Evolutionary conservation across 2,113 vertebrate species (phyloP).

Genomic region (Speoplatyrhinus poulsoni): DNA sequence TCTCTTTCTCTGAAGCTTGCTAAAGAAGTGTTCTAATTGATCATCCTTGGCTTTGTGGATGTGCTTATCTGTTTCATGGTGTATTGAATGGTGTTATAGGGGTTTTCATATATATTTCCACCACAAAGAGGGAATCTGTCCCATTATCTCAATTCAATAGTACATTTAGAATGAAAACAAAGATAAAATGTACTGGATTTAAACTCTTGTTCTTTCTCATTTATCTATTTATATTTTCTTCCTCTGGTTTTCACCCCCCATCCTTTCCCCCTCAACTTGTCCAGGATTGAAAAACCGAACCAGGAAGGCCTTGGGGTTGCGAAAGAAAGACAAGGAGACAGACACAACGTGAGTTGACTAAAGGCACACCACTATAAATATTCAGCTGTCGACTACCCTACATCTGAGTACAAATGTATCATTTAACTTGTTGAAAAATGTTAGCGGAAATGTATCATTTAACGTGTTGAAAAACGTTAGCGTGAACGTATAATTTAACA

Average conservation of each 20-base stretch:
- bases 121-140: not conserved
- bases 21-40: conserved; percentile 60
- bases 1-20: conserved; percentile 11
- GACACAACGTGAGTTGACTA: conserved; percentile 88
- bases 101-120: too few species aligned
- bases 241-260: not conserved
- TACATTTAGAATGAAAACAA: conserved; percentile 7
- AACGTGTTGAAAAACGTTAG: too few species aligned
- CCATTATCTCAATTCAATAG: conserved; percentile 24
- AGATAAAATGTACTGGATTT: not conserved
- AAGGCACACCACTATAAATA: not conserved
- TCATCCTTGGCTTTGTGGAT: conserved; percentile 28
- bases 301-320: conserved; percentile 95
- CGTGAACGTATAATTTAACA: too few species aligned
- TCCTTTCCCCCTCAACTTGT: conserved; percentile 1
- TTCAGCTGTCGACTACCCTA: not conserved
- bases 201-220: conserved; percentile 11
- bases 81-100: not conserved
- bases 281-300: conserved; percentile 98
- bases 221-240: not conserved
- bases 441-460: not conserved
- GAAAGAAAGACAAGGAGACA: conserved; percentile 95
- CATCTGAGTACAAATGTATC: not conserved
- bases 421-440: not conserved
- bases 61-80: conserved; percentile 23